Percentiles rank a stretch among this genome's conserved stretches.
phyloP scores from a whole-genome alignment of 2,797 vertebrate genomes.

The Poecilia wingei region DNA sequence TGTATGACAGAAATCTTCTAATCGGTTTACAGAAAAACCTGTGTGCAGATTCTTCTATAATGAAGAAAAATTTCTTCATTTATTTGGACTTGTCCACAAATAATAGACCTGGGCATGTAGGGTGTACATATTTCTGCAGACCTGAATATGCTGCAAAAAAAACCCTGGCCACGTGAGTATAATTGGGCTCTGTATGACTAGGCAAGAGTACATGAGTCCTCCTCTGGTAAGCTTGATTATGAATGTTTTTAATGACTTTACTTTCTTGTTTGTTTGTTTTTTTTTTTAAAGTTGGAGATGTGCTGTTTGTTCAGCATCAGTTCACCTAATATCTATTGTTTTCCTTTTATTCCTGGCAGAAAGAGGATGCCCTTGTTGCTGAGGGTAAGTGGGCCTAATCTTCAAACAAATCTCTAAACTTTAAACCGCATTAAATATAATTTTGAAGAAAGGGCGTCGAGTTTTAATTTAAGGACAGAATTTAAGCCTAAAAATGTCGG shows the following conservation, averaged over 20 bases:
- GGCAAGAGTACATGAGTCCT: slow-evolving; percentile 24
- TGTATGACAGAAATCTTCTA: neutral
- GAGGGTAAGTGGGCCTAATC: slow-evolving; percentile 77
- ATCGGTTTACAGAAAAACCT: neutral
- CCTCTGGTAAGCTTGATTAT: slow-evolving; percentile 43
- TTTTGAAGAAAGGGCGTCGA: slow-evolving; percentile 7
- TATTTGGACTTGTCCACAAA: neutral
- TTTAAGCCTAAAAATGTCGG: neutral
- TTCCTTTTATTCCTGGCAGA: slow-evolving; percentile 79
- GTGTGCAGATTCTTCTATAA: neutral
- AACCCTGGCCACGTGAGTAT: neutral
- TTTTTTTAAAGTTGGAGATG: slow-evolving; percentile 49
- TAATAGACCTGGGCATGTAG: neutral
- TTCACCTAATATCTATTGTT: slow-evolving; percentile 75
- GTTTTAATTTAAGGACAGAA: slow-evolving; percentile 15
- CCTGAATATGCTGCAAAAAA: neutral
- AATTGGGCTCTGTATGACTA: neutral
- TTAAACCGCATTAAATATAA: slow-evolving; percentile 15
- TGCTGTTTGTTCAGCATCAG: slow-evolving; percentile 50
- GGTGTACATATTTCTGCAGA: neutral
- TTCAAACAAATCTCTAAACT: slow-evolving; percentile 12
- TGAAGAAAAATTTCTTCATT: neutral
- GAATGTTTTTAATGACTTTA: slow-evolving; percentile 13
- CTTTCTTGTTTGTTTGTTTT: slow-evolving; percentile 17
- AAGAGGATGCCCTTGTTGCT: slow-evolving; percentile 73